Base-by-base conservation (phyloP, 2,888 invertebrate species). In the Morpho achilles region DNA sequence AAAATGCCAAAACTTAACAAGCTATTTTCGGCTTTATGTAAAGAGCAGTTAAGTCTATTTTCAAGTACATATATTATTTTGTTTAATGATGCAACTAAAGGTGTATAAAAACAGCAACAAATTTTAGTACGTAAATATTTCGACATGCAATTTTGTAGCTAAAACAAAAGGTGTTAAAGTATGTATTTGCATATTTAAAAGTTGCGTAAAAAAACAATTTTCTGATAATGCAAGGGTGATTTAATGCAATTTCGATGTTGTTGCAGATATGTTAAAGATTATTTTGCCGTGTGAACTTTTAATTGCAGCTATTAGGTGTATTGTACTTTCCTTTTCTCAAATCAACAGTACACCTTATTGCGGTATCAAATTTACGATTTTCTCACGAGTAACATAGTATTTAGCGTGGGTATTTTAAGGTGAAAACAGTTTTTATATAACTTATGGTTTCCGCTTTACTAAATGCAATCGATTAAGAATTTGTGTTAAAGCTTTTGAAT, bases 321-420 rank as follows among this genome's bases (percentile, higher is more conserved):
- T 48, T 47, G 50, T 51, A 49, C 45, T 56, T 50, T 46, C 50
- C 49, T 56, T 50, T 53, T 53, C 53, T 46, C 46, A 46, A 46
- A 53, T 45, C 44, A 53, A 53, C 44, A 44, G 39, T 22, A 41
- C 32, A 10, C 39, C 23, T 50, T 22, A 51, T 52, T 52, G 52
- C 39, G 44, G 10, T 52, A 10, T 52, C 39, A 23, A 52, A 51
- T 51, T 51, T 10, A 45, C 44, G 39, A 52, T 52, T 7, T 44
- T 52, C 52, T 39, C 52, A 39, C 52, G 45, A 32, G 23, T 32
- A 22, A 42, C 22, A 32, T 32, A 32, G 32, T 32, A 32, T 5
- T 32, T 32, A 32, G 32, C 32, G 32, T 32, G 32, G 32, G 32
- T 32, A 32, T 32, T 32, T 32, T 32, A 32, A 5, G 3, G 32